Conservation (phyloP, 1,140 invertebrate genomes). For the Physella acuta region DNA sequence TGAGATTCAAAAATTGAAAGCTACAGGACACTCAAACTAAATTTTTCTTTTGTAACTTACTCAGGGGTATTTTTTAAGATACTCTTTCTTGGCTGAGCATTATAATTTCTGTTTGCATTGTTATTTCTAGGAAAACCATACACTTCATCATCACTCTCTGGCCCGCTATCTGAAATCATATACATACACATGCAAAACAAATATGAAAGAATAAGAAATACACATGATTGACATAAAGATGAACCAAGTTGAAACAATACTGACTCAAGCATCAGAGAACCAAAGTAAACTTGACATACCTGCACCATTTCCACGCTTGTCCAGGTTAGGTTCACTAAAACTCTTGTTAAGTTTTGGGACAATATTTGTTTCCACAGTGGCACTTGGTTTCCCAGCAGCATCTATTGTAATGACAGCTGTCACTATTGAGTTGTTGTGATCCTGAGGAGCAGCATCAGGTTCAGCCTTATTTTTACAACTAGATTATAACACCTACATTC, state of each 20-base stretch:
- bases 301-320: constrained; percentile 28
- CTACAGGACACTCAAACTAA: too few species aligned
- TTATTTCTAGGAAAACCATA: constrained; percentile 36
- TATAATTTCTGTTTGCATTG: constrained; percentile 35
- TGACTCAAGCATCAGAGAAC: too few species aligned
- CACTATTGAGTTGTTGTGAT: constrained; percentile 60
- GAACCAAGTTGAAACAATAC: background rate
- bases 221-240: background rate
- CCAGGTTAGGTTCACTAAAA: constrained; percentile 46
- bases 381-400: constrained; percentile 35
- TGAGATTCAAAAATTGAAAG: too few species aligned
- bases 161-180: constrained; percentile 43
- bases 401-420: constrained; percentile 71
- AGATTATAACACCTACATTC: too few species aligned
- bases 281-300: background rate
- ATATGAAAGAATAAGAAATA: too few species aligned
- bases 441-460: too few species aligned
- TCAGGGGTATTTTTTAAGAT: constrained; percentile 37
- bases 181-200: too few species aligned
- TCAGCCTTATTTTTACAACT: too few species aligned
- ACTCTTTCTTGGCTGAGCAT: constrained; percentile 31
- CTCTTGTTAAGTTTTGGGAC: constrained; percentile 44
- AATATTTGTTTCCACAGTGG: constrained; percentile 39
- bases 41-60: constrained; percentile 26
- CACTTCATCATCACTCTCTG: constrained; percentile 45